Percentiles rank a stretch among this genome's conserved stretches.
Conservation (phyloP, 2,797 vertebrate genomes). For the Taeniopygia guttata region DNA sequence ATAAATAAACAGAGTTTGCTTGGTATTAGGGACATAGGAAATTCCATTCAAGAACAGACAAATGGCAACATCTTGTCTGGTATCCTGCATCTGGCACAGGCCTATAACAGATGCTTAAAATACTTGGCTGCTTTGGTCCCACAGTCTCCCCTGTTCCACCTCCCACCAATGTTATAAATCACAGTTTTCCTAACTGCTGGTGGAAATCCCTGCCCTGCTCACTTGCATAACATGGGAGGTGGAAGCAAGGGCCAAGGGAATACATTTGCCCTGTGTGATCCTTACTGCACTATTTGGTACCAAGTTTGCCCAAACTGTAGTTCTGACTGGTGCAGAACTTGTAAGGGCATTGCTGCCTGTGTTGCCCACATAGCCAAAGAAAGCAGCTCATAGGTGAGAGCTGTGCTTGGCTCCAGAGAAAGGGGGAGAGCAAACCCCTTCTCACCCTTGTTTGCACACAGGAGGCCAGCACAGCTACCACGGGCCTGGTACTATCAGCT, state of each 20-base stretch:
- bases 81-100: constrained; percentile 60
- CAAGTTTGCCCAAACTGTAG: rapidly evolving
- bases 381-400: neutral
- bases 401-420: neutral
- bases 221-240: neutral
- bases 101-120: constrained; percentile 58
- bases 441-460: neutral
- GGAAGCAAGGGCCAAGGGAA: neutral
- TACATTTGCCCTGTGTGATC: neutral
- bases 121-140: constrained; percentile 44
- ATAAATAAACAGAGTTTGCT: constrained; percentile 61
- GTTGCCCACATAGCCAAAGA: neutral
- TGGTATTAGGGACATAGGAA: constrained; percentile 65
- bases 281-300: neutral
- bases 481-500: neutral
- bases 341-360: neutral
- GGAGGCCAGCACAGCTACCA: neutral
- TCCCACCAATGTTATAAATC: constrained; percentile 28
- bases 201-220: neutral
- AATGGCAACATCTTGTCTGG: constrained; percentile 63
- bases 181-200: neutral
- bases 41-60: constrained; percentile 68
- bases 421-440: neutral
- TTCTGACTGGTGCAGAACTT: neutral
- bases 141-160: constrained; percentile 27